Evolutionary conservation across 2,888 invertebrate genomes (phyloP), one percentile per base, ranked within the genome.

Genomic region (Fabriciana adippe): DNA sequence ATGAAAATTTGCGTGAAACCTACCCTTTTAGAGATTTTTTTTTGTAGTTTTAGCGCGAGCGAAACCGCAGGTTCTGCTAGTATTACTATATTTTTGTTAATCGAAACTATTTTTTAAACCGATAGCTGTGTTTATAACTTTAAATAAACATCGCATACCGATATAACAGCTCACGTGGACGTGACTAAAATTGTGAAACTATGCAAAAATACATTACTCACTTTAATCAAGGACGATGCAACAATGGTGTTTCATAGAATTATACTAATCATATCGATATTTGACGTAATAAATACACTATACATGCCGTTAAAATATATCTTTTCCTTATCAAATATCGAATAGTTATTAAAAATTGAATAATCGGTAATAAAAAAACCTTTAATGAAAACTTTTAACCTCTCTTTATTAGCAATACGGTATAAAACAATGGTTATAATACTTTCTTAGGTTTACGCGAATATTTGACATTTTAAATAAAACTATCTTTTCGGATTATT

Each of bases 151-250:
- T 64, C 70, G 73, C 73, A 75, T 74, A 69, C 74, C 75, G 69
- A 70, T 72, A 67, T 70, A 56, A 64, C 71, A 73, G 72, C 74
- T 75, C 75, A 75, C 65, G 3, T 26, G 66, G 67, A 77, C 76
- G 76, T 77, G 76, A 75, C 73, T 64, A 26, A 66, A 73, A 75
- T 76, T 64, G 64, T 64, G 66, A 72, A 73, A 66, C 59, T 65
- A 74, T 70, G 72, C 74, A 73, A 74, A 73, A 73, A 72, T 59
- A 71, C 62, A 74, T 76, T 76, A 76, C 68, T 76, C 76, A 76
- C 64, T 45, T 53, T 31, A 35, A 68, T 69, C 68, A 70, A 72
- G 70, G 70, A 71, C 73, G 60, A 57, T 68, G 54, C 56, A 59
- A 67, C 67, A 67, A 63, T 57, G 15, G 56, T 21, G 67, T 35